phyloP scores from a whole-genome alignment of 2,113 vertebrate genomes.

The Equus quagga region DNA sequence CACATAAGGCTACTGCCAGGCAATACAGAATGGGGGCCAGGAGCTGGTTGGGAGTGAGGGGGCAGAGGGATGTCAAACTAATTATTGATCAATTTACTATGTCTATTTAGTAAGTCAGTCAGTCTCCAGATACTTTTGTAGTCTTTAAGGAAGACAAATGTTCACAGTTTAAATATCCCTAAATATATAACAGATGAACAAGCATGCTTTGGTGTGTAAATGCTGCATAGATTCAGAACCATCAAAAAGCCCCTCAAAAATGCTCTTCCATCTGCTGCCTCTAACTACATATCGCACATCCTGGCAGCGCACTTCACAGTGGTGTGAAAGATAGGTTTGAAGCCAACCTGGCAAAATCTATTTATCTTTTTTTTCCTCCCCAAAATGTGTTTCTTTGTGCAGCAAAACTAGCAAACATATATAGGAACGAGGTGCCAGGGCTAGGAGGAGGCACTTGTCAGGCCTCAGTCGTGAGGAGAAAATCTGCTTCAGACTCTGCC shows the following conservation, averaged over 20 bases:
- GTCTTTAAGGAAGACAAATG: slow-evolving; percentile 85
- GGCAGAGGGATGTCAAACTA: slow-evolving; percentile 66
- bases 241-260: slow-evolving; percentile 85
- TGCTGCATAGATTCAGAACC: slow-evolving; percentile 84
- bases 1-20: slow-evolving; percentile 51
- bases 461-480: slow-evolving; percentile 68
- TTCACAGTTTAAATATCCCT: slow-evolving; percentile 85
- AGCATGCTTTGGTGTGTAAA: slow-evolving; percentile 85
- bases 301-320: slow-evolving; percentile 81
- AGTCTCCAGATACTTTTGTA: slow-evolving; percentile 83
- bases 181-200: slow-evolving; percentile 85
- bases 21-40: slow-evolving; percentile 62
- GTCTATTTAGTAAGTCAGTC: slow-evolving; percentile 82
- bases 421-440: slow-evolving; percentile 79
- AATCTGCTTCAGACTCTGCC: slow-evolving; percentile 37
- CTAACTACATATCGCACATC: slow-evolving; percentile 77
- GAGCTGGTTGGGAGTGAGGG: slow-evolving; percentile 41
- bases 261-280: slow-evolving; percentile 84
- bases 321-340: slow-evolving; percentile 84
- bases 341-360: slow-evolving; percentile 84
- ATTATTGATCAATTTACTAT: slow-evolving; percentile 80
- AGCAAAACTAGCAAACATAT: slow-evolving; percentile 82
- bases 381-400: slow-evolving; percentile 85
- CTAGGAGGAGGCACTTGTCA: slow-evolving; percentile 79
- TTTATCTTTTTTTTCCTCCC: slow-evolving; percentile 74